phyloP scores from a whole-genome alignment of 2,797 vertebrate species.

The Sebastes matsubarae region DNA sequence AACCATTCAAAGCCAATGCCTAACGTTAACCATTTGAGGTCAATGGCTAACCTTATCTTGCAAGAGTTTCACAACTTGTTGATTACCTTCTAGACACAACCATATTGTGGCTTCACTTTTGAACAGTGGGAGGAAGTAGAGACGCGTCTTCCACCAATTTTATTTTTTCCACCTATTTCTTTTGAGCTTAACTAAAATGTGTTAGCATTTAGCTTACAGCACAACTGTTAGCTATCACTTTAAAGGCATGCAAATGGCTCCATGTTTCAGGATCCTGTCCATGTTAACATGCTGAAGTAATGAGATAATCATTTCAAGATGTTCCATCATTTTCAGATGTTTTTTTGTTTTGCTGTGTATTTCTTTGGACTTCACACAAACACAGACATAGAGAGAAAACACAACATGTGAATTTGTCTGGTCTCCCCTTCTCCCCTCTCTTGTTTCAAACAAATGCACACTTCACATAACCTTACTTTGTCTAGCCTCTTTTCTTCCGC shows the following conservation, averaged over 20 bases:
- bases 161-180: not conserved
- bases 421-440: not conserved
- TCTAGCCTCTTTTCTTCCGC: constrained; percentile 1
- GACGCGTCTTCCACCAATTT: too few species aligned
- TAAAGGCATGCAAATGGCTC: not conserved
- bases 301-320: not conserved
- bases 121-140: too few species aligned
- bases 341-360: not conserved
- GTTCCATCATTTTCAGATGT: not conserved
- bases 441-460: not conserved
- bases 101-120: too few species aligned
- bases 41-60: too few species aligned
- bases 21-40: too few species aligned
- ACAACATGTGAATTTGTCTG: not conserved
- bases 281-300: not conserved
- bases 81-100: too few species aligned
- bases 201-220: not conserved
- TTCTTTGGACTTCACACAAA: not conserved
- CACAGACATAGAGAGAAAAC: not conserved
- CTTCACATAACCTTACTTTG: not conserved
- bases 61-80: too few species aligned
- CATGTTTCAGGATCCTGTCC: not conserved
- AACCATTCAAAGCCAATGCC: too few species aligned
- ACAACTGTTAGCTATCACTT: not conserved
- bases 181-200: not conserved